A percentile compares a stretch with the other conserved stretches of the same genome.
These are phyloP conservation scores for Ptiloglossa arizonensis DNA, from an alignment of 1,140 invertebrate species.

Conservation along the genomic window DNA sequence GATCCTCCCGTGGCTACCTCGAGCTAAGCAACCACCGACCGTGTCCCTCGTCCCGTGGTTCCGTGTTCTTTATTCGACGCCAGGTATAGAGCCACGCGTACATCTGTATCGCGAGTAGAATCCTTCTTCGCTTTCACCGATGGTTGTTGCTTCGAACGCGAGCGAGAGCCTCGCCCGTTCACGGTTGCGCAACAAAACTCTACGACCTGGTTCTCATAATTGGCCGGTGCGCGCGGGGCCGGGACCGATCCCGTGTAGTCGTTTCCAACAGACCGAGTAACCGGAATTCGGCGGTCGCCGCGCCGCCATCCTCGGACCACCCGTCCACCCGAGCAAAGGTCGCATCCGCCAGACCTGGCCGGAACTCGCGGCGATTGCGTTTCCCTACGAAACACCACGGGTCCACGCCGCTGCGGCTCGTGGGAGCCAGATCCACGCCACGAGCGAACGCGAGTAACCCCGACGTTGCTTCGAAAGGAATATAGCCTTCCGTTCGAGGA, in stretches of 20 bases:
- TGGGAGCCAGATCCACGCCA: too few relatives aligned
- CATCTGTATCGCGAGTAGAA: conserved; percentile 50
- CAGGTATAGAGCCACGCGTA: conserved; percentile 20
- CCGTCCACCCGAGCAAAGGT: not conserved
- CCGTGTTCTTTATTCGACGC: not conserved
- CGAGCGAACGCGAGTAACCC: too few relatives aligned
- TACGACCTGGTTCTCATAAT: conserved; percentile 76
- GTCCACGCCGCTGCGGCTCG: too few relatives aligned
- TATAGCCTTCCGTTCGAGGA: too few relatives aligned
- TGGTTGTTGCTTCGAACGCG: conserved; percentile 41
- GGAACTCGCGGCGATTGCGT: not conserved
- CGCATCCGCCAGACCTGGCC: not conserved
- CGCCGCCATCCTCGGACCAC: not conserved
- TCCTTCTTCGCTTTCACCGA: conserved; percentile 75
- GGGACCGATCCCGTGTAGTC: not conserved
- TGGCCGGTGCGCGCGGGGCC: conserved; percentile 39
- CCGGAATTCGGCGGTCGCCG: not conserved
- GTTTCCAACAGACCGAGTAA: not conserved
- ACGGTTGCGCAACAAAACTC: conserved; percentile 63
- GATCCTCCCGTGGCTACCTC: not conserved
- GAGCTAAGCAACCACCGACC: not conserved
- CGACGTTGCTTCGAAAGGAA: too few relatives aligned
- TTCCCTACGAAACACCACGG: not conserved
- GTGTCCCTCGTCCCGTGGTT: not conserved
- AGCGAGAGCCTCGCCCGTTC: conserved; percentile 70